These are phyloP conservation scores for Leptarthrus brevirostris DNA, from an alignment of 2,888 invertebrate species.

Conservation along the genomic window DNA sequence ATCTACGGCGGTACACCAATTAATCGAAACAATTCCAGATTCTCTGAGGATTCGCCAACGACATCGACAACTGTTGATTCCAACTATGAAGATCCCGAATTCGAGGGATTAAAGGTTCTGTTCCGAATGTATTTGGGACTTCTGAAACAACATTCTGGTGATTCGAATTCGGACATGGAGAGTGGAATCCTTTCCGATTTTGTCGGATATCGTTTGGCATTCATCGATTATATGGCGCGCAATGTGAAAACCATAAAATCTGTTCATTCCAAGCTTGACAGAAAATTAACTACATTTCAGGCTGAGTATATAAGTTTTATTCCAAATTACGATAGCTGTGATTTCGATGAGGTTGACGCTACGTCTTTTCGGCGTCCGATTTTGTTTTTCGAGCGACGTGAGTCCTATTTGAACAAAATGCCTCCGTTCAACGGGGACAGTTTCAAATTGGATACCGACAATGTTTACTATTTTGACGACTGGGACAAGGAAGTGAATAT, in stretches of 20 bases:
- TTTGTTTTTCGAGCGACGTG: conserved; percentile 51
- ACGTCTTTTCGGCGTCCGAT: conserved; percentile 48
- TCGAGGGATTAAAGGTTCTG: conserved; percentile 71
- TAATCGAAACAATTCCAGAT: conserved; percentile 11
- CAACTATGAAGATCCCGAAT: conserved; percentile 58
- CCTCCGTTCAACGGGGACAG: conserved; percentile 32
- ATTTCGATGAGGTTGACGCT: not conserved
- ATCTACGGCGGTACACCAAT: not conserved
- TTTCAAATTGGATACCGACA: conserved; percentile 46
- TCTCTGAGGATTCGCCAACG: not conserved
- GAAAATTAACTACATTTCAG: conserved; percentile 9
- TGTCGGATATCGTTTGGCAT: conserved; percentile 48
- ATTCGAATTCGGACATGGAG: not conserved
- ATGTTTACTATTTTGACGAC: conserved; percentile 47
- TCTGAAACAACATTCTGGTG: conserved; percentile 59
- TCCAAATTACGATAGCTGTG: conserved; percentile 18
- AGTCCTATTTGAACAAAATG: conserved; percentile 51
- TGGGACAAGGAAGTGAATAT: conserved; percentile 49
- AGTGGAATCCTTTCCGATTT: conserved; percentile 30
- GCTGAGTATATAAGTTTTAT: not conserved
- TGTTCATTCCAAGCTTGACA: conserved; percentile 40
- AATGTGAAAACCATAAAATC: conserved; percentile 45
- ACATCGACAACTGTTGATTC: conserved; percentile 45
- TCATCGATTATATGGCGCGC: conserved; percentile 46
- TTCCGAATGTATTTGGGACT: conserved; percentile 73